Conservation (phyloP, 2,888 invertebrate genomes). For the Pherbina coryleti region DNA sequence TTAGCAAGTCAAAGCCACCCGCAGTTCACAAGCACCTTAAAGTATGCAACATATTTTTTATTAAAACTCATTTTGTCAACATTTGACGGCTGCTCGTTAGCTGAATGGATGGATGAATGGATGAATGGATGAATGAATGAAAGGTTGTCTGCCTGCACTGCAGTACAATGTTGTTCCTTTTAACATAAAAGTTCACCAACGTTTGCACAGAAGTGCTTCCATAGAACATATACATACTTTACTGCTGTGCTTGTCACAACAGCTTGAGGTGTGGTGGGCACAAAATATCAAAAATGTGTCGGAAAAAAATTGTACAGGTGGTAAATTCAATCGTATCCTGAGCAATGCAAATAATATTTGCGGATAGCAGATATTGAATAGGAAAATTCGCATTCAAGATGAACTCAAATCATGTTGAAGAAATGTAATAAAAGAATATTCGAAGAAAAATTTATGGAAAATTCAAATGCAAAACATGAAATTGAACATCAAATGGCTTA, state of each 20-base stretch:
- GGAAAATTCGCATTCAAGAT: no score
- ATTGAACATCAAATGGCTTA: no score
- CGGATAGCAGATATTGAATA: neutral
- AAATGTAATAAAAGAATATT: no score
- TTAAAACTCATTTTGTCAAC: slow-evolving; percentile 3
- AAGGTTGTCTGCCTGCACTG: no score
- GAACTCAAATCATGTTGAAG: no score
- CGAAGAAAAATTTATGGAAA: neutral
- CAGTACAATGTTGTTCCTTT: neutral
- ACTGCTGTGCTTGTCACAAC: neutral
- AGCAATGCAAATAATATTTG: neutral
- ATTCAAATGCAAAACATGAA: no score
- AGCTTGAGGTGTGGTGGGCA: no score
- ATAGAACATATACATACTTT: neutral
- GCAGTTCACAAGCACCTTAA: neutral
- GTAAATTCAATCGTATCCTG: neutral
- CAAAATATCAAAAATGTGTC: no score
- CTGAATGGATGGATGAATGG: neutral
- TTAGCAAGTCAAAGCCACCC: no score
- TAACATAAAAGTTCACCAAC: neutral
- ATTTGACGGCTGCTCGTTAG: slow-evolving; percentile 2
- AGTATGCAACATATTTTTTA: slow-evolving; percentile 12
- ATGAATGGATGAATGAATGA: neutral
- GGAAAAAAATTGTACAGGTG: neutral
- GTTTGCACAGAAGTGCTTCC: neutral